Conservation (phyloP, 2,113 vertebrate species). For the Cariama cristata region DNA sequence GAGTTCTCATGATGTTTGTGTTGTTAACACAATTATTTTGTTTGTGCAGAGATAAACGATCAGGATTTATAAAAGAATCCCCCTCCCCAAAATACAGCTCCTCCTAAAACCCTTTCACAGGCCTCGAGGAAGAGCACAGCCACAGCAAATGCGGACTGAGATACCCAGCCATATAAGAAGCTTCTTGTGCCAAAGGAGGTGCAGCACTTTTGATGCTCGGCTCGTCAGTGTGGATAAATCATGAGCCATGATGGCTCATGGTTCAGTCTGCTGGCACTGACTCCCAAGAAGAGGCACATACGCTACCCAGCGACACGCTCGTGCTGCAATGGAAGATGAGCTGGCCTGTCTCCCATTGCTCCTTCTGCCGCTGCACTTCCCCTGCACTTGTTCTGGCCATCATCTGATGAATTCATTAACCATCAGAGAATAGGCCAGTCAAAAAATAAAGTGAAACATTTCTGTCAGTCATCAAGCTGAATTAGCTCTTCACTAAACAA, state of each 20-base stretch:
- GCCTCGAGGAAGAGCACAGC: background rate
- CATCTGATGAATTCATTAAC: background rate
- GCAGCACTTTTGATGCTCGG: background rate
- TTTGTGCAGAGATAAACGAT: accelerated
- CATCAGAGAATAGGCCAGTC: background rate
- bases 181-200: background rate
- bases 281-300: accelerated
- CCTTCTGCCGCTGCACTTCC: background rate
- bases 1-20: background rate
- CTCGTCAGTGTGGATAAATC: accelerated
- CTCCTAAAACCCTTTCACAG: background rate
- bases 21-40: background rate
- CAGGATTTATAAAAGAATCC: background rate
- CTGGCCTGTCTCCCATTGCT: background rate
- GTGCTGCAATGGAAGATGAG: accelerated
- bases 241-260: accelerated
- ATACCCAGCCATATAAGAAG: accelerated
- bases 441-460: background rate
- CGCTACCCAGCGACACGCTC: accelerated
- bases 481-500: background rate
- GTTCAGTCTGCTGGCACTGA: background rate
- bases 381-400: background rate
- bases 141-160: background rate
- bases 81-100: background rate
- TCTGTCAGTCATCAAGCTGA: background rate